These are phyloP conservation scores for Pygmarrhopalites habei DNA, from an alignment of 1,140 invertebrate species.

Conservation along the genomic window DNA sequence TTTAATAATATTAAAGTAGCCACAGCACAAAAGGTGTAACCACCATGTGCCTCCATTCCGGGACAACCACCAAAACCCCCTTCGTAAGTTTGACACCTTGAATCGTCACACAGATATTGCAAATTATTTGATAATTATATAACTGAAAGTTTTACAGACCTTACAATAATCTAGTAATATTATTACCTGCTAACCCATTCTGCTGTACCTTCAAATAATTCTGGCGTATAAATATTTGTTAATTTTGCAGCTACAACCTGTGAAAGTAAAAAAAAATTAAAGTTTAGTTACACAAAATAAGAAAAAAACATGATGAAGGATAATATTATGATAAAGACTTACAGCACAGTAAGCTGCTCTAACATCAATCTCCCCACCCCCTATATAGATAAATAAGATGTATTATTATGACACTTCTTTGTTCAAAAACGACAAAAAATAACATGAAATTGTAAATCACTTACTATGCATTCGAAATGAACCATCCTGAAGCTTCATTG, in stretches of 20 bases:
- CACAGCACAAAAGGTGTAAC: conserved; percentile 94
- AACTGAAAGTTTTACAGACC: too few species aligned
- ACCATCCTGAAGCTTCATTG: conserved; percentile 72
- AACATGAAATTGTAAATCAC: too few species aligned
- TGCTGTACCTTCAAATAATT: conserved; percentile 74
- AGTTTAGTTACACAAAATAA: too few species aligned
- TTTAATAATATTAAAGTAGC: conserved; percentile 77
- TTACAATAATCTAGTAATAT: too few species aligned
- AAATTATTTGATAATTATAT: too few species aligned
- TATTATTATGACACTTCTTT: too few species aligned
- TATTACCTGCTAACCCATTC: conserved; percentile 74
- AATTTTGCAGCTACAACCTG: conserved; percentile 79
- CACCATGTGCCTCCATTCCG: conserved; percentile 95
- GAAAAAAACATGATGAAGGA: too few species aligned
- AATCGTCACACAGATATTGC: too few species aligned
- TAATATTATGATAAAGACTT: too few species aligned
- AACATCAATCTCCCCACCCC: conserved; percentile 94
- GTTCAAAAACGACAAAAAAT: too few species aligned
- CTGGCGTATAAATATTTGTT: conserved; percentile 65
- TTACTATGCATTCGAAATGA: conserved; percentile 81
- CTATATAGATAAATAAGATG: too few species aligned
- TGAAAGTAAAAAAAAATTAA: too few species aligned
- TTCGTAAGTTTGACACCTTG: conserved; percentile 96
- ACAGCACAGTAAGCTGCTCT: conserved; percentile 91
- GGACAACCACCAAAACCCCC: conserved; percentile 93